Conservation (phyloP, 2,113 vertebrate genomes). For the Potamarius usumacintae region DNA sequence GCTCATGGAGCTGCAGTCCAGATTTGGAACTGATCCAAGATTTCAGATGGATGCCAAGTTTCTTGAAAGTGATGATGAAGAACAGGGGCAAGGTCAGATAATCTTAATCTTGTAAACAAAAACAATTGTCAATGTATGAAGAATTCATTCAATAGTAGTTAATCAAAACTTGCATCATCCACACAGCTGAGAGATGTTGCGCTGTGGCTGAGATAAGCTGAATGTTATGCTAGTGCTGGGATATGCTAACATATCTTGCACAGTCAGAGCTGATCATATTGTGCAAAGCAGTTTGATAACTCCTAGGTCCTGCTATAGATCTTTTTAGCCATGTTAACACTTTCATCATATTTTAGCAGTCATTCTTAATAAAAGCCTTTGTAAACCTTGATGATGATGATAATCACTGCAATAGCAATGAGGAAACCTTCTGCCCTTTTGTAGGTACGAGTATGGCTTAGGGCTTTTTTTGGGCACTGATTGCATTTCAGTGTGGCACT, state of each 20-base stretch:
- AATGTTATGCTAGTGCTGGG: background rate
- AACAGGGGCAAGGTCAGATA: constrained; percentile 70
- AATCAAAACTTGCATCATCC: background rate
- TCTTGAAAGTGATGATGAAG: constrained; percentile 79
- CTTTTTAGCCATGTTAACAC: background rate
- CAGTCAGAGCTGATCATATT: too few relatives aligned
- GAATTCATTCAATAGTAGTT: background rate
- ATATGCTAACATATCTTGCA: background rate
- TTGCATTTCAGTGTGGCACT: background rate
- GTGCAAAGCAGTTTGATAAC: background rate
- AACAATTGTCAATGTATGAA: background rate
- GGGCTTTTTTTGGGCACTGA: background rate
- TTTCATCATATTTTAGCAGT: background rate
- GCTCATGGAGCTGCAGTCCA: constrained; percentile 88
- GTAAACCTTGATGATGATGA: background rate
- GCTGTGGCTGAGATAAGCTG: background rate
- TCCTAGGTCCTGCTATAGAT: background rate
- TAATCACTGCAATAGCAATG: background rate
- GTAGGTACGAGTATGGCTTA: background rate
- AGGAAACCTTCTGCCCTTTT: background rate
- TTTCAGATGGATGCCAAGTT: constrained; percentile 91
- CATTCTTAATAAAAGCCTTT: background rate
- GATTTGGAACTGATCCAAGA: constrained; percentile 85
- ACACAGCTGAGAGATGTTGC: background rate
- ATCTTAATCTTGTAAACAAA: background rate